These are phyloP conservation scores for Onchidella celtica DNA, from an alignment of 2,888 invertebrate genomes.

Conservation along the genomic window DNA sequence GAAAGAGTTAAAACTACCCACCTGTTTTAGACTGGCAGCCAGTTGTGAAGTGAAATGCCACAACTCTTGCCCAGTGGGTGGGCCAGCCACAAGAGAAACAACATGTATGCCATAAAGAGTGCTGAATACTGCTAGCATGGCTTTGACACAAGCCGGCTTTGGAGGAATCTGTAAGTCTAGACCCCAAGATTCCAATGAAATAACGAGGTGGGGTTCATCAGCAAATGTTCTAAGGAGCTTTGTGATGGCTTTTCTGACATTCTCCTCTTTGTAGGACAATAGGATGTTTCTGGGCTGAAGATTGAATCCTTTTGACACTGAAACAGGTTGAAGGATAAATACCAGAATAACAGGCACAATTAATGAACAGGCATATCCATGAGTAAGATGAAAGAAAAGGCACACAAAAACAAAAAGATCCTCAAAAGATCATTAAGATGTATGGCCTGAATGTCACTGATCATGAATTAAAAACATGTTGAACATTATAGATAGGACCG, in stretches of 20 bases:
- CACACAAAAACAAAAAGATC: too few species aligned
- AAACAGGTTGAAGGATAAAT: conserved; percentile 10
- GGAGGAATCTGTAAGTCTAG: conserved; percentile 60
- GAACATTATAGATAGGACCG: too few species aligned
- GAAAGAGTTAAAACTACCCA: background rate
- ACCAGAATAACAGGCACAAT: background rate
- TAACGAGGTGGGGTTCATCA: conserved; percentile 52
- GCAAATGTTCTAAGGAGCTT: conserved; percentile 46
- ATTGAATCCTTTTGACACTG: conserved; percentile 50
- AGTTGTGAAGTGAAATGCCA: conserved; percentile 55
- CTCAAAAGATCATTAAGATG: too few species aligned
- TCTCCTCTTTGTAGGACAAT: conserved; percentile 51
- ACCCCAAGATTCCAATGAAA: conserved; percentile 68
- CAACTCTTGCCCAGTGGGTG: conserved; percentile 33
- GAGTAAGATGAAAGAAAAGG: too few species aligned
- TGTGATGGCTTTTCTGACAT: conserved; percentile 25
- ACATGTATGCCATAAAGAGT: conserved; percentile 62
- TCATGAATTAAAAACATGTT: too few species aligned
- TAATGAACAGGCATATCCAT: background rate
- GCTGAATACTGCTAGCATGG: conserved; percentile 45
- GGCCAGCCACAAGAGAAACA: conserved; percentile 56
- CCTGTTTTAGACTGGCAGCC: conserved; percentile 58
- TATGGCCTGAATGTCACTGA: too few species aligned
- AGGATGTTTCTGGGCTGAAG: conserved; percentile 63
- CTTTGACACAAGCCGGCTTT: conserved; percentile 14